Percentiles rank a stretch among this genome's conserved stretches.
Conservation (phyloP, 2,113 vertebrate genomes). For the Thalassarche chlororhynchos region DNA sequence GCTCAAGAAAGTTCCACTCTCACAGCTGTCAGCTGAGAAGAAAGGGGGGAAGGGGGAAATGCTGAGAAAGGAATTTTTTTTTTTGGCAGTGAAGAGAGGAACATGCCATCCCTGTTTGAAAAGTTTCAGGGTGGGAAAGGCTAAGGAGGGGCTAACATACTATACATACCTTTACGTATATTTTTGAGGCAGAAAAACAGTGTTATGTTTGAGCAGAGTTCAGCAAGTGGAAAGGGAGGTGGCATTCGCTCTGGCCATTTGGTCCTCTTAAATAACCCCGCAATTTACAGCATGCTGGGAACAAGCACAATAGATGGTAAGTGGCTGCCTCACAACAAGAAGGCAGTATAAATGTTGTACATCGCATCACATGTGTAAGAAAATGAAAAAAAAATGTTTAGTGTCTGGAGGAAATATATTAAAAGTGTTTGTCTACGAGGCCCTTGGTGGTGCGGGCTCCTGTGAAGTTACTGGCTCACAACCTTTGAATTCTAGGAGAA, state of each 20-base stretch:
- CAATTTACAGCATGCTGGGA: neutral
- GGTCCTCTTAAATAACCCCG: neutral
- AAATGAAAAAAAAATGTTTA: neutral
- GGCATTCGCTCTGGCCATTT: neutral
- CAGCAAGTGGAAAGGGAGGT: conserved; percentile 8
- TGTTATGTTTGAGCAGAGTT: conserved; percentile 11
- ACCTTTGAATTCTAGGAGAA: neutral
- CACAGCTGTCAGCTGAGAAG: conserved; percentile 45
- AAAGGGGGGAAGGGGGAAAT: conserved; percentile 51
- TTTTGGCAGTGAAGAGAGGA: conserved; percentile 30
- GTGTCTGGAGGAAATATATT: neutral
- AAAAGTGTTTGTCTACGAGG: neutral
- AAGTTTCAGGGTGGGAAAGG: conserved; percentile 60
- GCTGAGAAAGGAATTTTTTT: conserved; percentile 36
- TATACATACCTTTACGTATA: conserved; percentile 57
- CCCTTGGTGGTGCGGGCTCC: neutral
- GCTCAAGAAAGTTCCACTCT: neutral
- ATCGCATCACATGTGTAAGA: neutral
- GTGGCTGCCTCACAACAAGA: neutral
- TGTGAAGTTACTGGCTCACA: neutral
- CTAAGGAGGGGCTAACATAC: conserved; percentile 66
- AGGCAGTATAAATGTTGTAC: neutral
- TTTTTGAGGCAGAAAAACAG: conserved; percentile 45
- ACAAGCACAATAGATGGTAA: neutral
- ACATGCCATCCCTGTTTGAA: conserved; percentile 62